These are phyloP conservation scores for Scaptodrosophila lebanonensis DNA, from an alignment of 1,140 invertebrate species.

Conservation along the genomic window DNA sequence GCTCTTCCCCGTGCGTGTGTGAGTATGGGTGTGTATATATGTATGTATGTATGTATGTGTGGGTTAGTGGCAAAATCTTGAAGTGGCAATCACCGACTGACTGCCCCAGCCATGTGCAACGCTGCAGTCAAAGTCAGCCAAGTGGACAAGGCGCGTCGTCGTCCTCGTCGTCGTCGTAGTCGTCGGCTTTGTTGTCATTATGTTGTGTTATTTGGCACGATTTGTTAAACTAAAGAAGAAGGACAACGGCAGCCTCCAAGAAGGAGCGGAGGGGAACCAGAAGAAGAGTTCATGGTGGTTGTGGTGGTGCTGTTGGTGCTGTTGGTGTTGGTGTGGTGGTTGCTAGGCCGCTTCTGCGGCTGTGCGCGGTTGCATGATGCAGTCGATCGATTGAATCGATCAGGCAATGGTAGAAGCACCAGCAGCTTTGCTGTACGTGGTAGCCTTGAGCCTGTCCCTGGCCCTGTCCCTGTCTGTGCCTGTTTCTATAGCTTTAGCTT, in stretches of 20 bases:
- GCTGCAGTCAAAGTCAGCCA: conserved; percentile 29
- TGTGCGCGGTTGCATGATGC: conserved; percentile 76
- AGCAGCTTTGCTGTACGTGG: too few relatives aligned
- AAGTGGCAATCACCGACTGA: conserved; percentile 68
- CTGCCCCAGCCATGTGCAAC: conserved; percentile 14
- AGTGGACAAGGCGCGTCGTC: conserved; percentile 52
- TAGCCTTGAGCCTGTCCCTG: conserved; percentile 16
- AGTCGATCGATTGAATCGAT: conserved; percentile 75
- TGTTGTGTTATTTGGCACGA: conserved; percentile 76
- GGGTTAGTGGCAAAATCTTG: conserved; percentile 55
- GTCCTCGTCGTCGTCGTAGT: conserved; percentile 37
- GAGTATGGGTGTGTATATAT: conserved; percentile 14
- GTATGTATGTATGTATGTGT: conserved; percentile 6
- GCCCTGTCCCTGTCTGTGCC: conserved; percentile 5
- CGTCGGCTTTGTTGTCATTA: conserved; percentile 73
- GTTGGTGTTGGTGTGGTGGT: conserved; percentile 1
- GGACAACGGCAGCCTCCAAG: too few relatives aligned
- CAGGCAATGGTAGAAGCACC: conserved; percentile 49
- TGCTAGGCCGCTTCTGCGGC: conserved; percentile 18
- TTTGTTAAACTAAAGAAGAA: conserved; percentile 58
- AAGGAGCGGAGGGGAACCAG: conserved; percentile 29
- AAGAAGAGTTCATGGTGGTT: conserved; percentile 10
- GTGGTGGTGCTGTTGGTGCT: neutral
- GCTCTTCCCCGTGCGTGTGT: conserved; percentile 30
- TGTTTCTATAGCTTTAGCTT: neutral